Base-by-base conservation (phyloP, 2,797 vertebrate species). In the Neosilurus mollespiculum region DNA sequence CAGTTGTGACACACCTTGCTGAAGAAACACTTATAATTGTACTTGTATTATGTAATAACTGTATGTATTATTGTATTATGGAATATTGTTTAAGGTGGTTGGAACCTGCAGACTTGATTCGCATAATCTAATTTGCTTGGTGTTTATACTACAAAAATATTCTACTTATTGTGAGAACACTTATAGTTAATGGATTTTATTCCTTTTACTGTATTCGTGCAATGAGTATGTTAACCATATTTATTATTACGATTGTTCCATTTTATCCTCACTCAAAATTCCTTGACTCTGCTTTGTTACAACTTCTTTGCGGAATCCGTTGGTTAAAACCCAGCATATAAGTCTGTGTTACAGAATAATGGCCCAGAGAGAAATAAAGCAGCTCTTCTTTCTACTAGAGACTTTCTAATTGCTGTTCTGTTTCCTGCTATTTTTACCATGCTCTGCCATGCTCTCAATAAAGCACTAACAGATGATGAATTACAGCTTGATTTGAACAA, bases 271-370 rank as follows among this genome's bases (percentile, higher is more conserved):
- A 58, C 30, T 75, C 5, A 4, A 12, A 53, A 15, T 34, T 75
- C 18, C 26, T 58, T 75, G 72, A 18, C 18, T 37, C 54, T 59
- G 58, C 54, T 76, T 11, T 75, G 72, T 22, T 75, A 20, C 18
- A 16, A 18, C 54, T 54, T 75, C 71, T 75, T 18, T 58, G 16
- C 4, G 12, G 26, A 75, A 58, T 37, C 72, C 8, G 15, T 18
- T 75, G 72, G 8, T 56, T 54, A 73, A 16, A 54, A 34, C 26
- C 53, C 26, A 34, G 72, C 26, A 3, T 10, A 76, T 76, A 59
- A 61, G 30, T 77, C 73, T 77, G 18, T 12, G 22, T 20, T 61
- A 15, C 73, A 43, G 56, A 77, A 77, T 26, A 77, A 61, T 43
- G 26, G 56, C 34, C 30, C 56, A 61, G 30, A 61, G 51, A 73